phyloP scores from a whole-genome alignment of 2,113 vertebrate species.

The Spermophilus dauricus region DNA sequence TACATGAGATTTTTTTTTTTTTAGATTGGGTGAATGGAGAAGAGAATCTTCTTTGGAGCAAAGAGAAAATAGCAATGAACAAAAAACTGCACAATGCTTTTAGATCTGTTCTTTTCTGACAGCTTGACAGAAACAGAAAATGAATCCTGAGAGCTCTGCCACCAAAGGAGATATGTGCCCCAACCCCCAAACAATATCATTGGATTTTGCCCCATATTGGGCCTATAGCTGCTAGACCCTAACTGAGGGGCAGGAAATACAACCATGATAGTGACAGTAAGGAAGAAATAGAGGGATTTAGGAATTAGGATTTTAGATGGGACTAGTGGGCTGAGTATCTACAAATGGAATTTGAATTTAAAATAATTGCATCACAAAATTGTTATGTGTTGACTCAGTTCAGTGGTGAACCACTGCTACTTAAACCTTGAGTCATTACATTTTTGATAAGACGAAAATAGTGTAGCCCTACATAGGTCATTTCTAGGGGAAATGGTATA shows the following conservation, averaged over 20 bases:
- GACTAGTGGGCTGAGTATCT: neutral
- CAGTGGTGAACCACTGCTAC: neutral
- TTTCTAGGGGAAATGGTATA: neutral
- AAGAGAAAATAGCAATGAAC: neutral
- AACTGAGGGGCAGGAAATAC: neutral
- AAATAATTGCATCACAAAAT: neutral
- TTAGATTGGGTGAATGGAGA: accelerated
- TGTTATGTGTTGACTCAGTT: neutral
- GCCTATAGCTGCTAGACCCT: neutral
- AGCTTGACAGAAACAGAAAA: neutral
- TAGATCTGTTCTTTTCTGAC: no score
- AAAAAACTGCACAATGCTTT: neutral
- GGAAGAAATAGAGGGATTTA: neutral
- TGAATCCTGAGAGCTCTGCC: neutral
- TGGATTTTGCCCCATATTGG: neutral
- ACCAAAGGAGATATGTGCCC: neutral
- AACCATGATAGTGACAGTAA: neutral
- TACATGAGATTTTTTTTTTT: neutral
- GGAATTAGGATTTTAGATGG: neutral
- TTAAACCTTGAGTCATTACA: neutral
- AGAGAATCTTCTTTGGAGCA: neutral
- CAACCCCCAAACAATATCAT: neutral
- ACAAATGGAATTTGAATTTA: neutral
- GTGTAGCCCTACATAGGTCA: neutral
- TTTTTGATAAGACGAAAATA: neutral